Evolutionary conservation across 1,140 invertebrate genomes (phyloP).

Genomic region (Diploscapter pachys): DNA sequence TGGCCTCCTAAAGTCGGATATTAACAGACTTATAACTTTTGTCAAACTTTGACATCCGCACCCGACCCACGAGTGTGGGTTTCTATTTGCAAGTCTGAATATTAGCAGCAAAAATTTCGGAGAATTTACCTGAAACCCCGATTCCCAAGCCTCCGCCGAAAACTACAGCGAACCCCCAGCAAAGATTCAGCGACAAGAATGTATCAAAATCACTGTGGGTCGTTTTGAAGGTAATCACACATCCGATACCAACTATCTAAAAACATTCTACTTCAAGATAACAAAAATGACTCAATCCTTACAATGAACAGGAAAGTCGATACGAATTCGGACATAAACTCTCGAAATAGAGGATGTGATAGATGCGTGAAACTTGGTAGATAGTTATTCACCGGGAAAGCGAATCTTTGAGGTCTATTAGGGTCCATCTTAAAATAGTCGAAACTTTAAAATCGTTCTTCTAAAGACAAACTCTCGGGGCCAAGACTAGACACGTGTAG

Average conservation of each 20-base stretch:
- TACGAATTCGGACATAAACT: conserved; percentile 9
- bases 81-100: background rate
- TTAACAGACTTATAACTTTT: background rate
- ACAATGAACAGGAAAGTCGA: conserved; percentile 13
- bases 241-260: conserved; percentile 10
- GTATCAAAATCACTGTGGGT: background rate
- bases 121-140: conserved; percentile 1
- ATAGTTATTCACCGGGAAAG: too few relatives aligned
- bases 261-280: background rate
- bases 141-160: conserved; percentile 14
- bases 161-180: conserved; percentile 17
- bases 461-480: too few relatives aligned
- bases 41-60: conserved; percentile 1
- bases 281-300: background rate
- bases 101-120: background rate
- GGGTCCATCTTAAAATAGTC: too few relatives aligned
- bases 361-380: too few relatives aligned
- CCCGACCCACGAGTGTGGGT: background rate
- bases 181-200: conserved; percentile 3
- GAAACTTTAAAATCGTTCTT: too few relatives aligned
- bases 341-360: conserved; percentile 5
- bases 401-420: too few relatives aligned
- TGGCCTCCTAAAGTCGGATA: conserved; percentile 62
- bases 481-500: too few relatives aligned
- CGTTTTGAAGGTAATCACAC: conserved; percentile 15